Base-by-base conservation (phyloP, 2,888 invertebrate species). In the Trypoxylon attenuatum region DNA sequence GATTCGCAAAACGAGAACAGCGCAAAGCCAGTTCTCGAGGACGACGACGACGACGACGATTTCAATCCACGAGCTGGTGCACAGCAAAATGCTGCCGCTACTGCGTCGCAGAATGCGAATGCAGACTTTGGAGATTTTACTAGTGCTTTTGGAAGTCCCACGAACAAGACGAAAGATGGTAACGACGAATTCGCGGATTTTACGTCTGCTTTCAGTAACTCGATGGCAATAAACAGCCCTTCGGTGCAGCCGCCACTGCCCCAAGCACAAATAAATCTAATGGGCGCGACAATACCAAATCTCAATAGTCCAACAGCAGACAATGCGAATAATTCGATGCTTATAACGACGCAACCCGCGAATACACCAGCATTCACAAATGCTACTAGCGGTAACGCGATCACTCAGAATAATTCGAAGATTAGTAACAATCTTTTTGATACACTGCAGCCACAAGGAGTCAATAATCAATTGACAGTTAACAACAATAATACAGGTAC, bases 121-220 rank as follows among this genome's bases (percentile, higher is more conserved):
- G 39, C 82, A 27, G 94, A 94, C 60, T 95, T 95, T 85, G 94
- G 94, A 0, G 94, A 95, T 87, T 95, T 95, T 83, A 89, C 91
- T 2, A 89, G 91, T 66, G 94, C 93, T 0, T 94, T 94, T 84
- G 89, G 88, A 10, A 80, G 84, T 52, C 73, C 85, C 6, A 62
- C 79, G n/a, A 63, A 69, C 18, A 79, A 77, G 54, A 57, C 63
- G 54, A 81, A 81, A 62, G 82, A 82, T 2, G 75, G 73, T 61
- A 88, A 86, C 63, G 93, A 92, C 75, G 93, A 93, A 70, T 96
- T 96, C 87, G 96, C 95, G 0, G 96, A 95, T 88, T 95, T 96
- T 85, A 89, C 90, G 64, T 91, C 92, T 42, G 94, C 94, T 5
- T 95, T 95, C 87, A 83, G 82, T 64, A 72, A 83, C 0, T 74